phyloP scores from a whole-genome alignment of 2,797 vertebrate species.

The Helarctos malayanus region DNA sequence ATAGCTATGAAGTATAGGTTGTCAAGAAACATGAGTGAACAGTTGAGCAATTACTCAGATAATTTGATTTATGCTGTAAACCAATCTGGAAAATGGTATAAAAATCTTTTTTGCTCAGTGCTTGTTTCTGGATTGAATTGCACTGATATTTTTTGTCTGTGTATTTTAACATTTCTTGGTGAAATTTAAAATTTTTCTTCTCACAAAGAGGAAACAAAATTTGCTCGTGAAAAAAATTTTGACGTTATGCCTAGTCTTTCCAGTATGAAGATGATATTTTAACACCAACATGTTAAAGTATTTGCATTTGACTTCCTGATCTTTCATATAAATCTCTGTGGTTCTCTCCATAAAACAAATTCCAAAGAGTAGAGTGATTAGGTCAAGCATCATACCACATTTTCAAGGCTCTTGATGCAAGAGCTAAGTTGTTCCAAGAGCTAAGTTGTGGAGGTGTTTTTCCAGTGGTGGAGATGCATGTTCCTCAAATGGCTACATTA shows the following conservation, averaged over 20 bases:
- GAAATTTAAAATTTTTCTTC: conserved; percentile 27
- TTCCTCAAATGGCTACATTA: neutral
- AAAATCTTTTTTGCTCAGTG: neutral
- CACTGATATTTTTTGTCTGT: neutral
- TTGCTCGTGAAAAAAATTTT: conserved; percentile 15
- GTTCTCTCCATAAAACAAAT: neutral
- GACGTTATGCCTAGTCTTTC: neutral
- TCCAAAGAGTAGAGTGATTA: neutral
- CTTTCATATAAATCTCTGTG: neutral
- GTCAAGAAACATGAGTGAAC: neutral
- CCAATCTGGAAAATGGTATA: neutral
- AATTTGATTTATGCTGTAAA: neutral
- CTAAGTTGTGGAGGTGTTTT: neutral
- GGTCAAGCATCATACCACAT: neutral
- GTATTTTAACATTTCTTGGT: neutral
- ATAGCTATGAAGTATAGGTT: neutral
- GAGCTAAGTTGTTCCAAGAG: neutral
- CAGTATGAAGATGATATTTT: neutral
- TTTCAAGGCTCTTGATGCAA: neutral
- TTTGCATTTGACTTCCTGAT: neutral
- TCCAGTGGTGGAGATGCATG: neutral
- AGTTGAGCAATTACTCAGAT: neutral
- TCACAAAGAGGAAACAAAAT: neutral
- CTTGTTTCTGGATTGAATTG: neutral
- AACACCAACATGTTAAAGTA: neutral